Evolutionary conservation across 2,888 invertebrate species (phyloP).

Genomic region (Folsomia manolachei): DNA sequence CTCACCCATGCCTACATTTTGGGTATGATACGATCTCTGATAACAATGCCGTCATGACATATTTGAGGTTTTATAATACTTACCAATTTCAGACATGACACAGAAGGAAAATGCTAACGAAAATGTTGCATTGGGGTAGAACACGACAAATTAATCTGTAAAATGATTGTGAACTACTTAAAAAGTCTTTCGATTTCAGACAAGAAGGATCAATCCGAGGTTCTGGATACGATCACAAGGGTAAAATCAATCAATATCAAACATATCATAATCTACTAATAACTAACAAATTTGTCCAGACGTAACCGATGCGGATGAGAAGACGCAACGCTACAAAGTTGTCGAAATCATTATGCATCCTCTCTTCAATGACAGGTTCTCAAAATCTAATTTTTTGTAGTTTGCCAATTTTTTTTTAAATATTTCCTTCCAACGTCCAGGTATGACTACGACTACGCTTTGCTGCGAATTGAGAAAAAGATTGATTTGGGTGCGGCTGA

Average conservation of each 20-base stretch:
- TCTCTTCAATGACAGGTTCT: slow-evolving; percentile 24
- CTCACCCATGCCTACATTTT: slow-evolving; percentile 34
- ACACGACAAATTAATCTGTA: background rate
- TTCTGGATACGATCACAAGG: slow-evolving; percentile 32
- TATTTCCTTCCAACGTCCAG: no score
- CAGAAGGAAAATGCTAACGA: slow-evolving; percentile 23
- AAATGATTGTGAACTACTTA: no score
- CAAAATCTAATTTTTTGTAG: background rate
- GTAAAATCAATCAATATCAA: no score
- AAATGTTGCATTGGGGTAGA: slow-evolving; percentile 22
- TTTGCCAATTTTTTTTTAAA: background rate
- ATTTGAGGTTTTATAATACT: no score
- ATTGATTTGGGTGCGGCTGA: slow-evolving; percentile 35
- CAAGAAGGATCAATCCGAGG: slow-evolving; percentile 39
- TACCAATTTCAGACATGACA: no score
- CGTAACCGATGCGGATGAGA: slow-evolving; percentile 45
- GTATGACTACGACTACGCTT: slow-evolving; percentile 46
- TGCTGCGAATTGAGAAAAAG: slow-evolving; percentile 37
- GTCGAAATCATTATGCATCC: slow-evolving; percentile 46
- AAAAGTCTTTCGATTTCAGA: slow-evolving; percentile 21
- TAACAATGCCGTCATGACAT: no score
- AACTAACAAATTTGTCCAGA: no score
- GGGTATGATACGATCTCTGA: no score
- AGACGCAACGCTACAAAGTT: slow-evolving; percentile 39
- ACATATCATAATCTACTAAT: no score